Conservation (phyloP, 23 tunicate genomes). For the Halocynthia roretzi region DNA sequence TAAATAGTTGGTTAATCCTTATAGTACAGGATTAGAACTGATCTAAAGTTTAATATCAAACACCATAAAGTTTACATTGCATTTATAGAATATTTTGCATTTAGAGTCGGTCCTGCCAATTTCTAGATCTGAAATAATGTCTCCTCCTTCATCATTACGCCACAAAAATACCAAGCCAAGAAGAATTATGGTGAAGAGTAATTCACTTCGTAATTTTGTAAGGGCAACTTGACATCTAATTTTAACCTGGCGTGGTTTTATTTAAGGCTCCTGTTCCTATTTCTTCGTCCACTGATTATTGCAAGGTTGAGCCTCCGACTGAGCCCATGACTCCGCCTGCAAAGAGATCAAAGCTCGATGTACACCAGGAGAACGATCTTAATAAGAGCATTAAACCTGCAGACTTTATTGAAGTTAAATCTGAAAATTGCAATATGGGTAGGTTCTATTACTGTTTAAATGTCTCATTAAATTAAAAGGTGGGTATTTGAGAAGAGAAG, state of each 20-base stretch:
- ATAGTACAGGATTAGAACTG: neutral
- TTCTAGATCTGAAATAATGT: constrained; percentile 2
- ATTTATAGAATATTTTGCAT: neutral
- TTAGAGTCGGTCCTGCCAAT: neutral
- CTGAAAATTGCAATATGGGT: no score
- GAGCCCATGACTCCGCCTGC: constrained; percentile 61
- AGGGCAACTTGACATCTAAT: neutral
- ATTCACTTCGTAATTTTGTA: no score
- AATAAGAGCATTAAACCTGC: no score
- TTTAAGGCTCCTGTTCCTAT: neutral
- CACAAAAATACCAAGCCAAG: constrained; percentile 63
- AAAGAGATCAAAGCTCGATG: constrained; percentile 44
- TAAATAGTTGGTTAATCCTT: no score
- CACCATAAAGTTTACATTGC: neutral
- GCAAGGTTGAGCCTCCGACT: neutral
- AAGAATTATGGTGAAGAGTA: constrained; percentile 48
- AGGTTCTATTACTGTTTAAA: no score
- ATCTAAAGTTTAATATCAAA: neutral
- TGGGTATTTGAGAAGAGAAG: no score
- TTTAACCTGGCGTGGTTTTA: neutral
- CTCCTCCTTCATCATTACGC: constrained; percentile 66
- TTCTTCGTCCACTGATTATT: neutral
- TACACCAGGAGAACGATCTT: no score
- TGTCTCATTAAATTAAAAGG: no score
- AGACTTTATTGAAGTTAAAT: no score